Evolutionary conservation across 2,888 invertebrate genomes (phyloP).

Genomic region (Nomada fabriciana): DNA sequence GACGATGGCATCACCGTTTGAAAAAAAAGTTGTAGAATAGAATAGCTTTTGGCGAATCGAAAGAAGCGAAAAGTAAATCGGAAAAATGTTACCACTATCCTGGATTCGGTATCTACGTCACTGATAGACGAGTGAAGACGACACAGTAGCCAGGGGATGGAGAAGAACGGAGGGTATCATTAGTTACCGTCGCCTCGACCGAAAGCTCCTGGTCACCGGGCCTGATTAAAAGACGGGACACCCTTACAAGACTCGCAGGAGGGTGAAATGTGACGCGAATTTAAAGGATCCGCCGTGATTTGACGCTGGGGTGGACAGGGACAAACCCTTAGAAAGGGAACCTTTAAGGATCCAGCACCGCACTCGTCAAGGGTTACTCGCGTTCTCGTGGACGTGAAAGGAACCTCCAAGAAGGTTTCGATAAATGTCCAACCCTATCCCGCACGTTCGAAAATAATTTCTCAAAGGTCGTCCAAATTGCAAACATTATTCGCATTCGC

Average conservation of each 20-base stretch:
- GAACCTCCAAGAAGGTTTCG: conserved; percentile 38
- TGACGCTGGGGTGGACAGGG: conserved; percentile 76
- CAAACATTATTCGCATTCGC: too few species aligned
- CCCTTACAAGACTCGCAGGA: conserved; percentile 74
- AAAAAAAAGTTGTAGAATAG: not conserved
- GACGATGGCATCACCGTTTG: not conserved
- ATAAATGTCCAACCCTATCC: conserved; percentile 49
- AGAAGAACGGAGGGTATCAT: conserved; percentile 76
- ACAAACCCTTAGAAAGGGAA: conserved; percentile 79
- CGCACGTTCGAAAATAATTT: not conserved
- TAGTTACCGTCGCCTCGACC: conserved; percentile 79
- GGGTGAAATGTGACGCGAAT: conserved; percentile 83
- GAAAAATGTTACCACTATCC: too few species aligned
- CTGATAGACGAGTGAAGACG: conserved; percentile 45
- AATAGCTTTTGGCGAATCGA: not conserved
- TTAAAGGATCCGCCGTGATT: conserved; percentile 82
- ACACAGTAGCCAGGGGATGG: conserved; percentile 28
- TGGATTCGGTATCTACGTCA: conserved; percentile 37
- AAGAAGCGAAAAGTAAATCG: too few species aligned
- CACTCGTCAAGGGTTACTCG: conserved; percentile 75
- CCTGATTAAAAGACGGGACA: conserved; percentile 82
- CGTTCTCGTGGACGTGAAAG: conserved; percentile 63
- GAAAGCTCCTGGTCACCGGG: conserved; percentile 78
- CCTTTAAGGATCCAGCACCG: conserved; percentile 74
- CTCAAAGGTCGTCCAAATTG: not conserved